Conservation (phyloP, 2,113 vertebrate species). For the Bubalus kerabau region DNA sequence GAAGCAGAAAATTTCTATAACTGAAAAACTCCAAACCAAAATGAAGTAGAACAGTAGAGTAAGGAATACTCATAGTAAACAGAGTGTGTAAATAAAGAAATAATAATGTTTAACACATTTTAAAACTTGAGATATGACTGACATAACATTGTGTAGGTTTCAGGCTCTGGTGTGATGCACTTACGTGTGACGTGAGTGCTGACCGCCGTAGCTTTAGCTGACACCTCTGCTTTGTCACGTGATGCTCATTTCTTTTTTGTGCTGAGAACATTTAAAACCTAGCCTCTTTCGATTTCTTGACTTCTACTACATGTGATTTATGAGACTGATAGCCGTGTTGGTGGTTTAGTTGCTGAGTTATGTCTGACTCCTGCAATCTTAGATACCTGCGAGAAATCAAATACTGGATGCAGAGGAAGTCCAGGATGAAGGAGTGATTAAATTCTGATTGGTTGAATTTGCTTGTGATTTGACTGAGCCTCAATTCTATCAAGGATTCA, state of each 20-base stretch:
- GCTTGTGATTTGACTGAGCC: background rate
- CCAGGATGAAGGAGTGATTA: background rate
- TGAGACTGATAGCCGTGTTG: background rate
- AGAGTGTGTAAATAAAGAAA: background rate
- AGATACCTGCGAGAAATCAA: background rate
- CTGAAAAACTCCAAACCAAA: background rate
- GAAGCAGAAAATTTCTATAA: background rate
- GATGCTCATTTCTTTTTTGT: background rate
- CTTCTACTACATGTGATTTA: background rate
- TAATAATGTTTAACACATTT: background rate
- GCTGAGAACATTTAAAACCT: background rate
- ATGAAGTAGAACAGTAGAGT: background rate
- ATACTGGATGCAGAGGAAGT: background rate
- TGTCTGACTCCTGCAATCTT: background rate
- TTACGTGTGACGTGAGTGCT: accelerated
- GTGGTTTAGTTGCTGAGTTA: background rate
- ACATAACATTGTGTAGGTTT: background rate
- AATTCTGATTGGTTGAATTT: background rate
- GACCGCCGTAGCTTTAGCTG: background rate
- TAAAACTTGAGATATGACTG: background rate
- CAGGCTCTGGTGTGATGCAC: background rate
- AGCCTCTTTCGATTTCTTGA: background rate
- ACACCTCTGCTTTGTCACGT: background rate
- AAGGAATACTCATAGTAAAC: background rate
- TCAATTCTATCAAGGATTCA: background rate